Conservation (phyloP, 64 coral and sea anemone genomes). For the Actinia equina region DNA sequence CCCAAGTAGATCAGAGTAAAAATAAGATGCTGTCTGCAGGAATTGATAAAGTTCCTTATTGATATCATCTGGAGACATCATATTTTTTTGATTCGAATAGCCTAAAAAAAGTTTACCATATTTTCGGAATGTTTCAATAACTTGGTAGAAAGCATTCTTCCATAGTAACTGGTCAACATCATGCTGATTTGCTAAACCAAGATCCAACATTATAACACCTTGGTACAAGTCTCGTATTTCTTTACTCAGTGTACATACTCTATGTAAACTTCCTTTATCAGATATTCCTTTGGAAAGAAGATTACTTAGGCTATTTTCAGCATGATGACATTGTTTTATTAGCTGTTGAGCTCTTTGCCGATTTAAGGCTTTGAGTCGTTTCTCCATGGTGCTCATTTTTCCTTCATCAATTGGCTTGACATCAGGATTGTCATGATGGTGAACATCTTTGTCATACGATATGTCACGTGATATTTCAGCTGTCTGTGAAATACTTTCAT, state of each 20-base stretch:
- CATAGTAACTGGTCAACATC: slow-evolving; percentile 85
- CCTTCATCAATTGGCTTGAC: background rate
- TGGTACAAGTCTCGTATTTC: slow-evolving; percentile 83
- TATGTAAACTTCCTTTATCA: slow-evolving; percentile 47
- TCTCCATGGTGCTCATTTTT: slow-evolving; percentile 45
- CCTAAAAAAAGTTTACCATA: slow-evolving; percentile 60
- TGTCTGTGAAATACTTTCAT: background rate
- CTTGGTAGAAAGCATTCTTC: slow-evolving; percentile 91
- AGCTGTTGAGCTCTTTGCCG: slow-evolving; percentile 74
- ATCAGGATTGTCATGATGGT: background rate
- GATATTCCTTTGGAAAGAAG: slow-evolving; percentile 59
- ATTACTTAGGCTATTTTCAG: slow-evolving; percentile 52
- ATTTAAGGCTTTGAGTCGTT: slow-evolving; percentile 62
- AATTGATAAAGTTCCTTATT: slow-evolving; percentile 58
- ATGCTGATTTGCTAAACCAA: slow-evolving; percentile 57
- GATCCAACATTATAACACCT: slow-evolving; percentile 84
- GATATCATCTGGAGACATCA: slow-evolving; percentile 47
- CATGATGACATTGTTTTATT: slow-evolving; percentile 36
- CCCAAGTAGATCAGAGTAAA: slow-evolving; percentile 69
- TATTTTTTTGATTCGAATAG: slow-evolving; percentile 35
- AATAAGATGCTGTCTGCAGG: slow-evolving; percentile 38
- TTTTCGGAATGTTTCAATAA: slow-evolving; percentile 87
- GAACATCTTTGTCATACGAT: background rate
- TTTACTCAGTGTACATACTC: slow-evolving; percentile 50
- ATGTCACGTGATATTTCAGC: background rate